Base-by-base conservation (phyloP, 2,797 vertebrate species). In the Aratinga solstitialis region DNA sequence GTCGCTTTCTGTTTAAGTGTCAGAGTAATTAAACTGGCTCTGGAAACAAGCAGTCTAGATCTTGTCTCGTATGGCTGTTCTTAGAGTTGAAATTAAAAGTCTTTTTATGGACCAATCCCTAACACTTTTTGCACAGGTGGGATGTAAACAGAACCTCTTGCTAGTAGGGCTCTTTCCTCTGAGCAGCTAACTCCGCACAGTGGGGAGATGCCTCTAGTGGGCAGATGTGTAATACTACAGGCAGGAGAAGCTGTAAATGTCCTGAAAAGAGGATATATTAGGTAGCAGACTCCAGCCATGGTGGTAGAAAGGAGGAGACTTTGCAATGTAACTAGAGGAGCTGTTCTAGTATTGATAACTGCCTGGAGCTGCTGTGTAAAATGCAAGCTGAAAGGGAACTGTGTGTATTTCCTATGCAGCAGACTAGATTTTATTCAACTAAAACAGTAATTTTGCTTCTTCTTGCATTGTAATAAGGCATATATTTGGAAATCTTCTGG, bases 161-260 rank as follows among this genome's bases (percentile, higher is more conserved):
- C 5, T 68, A 15, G 21, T 6, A 56, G 10, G 5, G 26, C 61
- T 89, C 20, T 78, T 67, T 89, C 20, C 32, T 84, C 30, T 68
- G 24, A 75, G 12, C 8, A 34, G 6, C 17, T 65, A 47, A n/a
- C 77, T 65, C 59, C 0, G 1, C 34, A 40, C 2, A 1, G 1
- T 11, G 12, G 7, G 26, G 34, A 82, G 12, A 30, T 56, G n/a
- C 24, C 3, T 48, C 20, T n/a, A 45, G 16, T 82, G 26, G 10
- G 13, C 21, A 79, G 54, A 40, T 9, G 10, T 6, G 38, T 10
- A 8, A 75, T 29, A 38, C 16, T 73, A 63, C 11, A 75, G 13
- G 19, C n/a, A 38, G 34, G 18, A 85, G 16, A 63, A 67, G 3
- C 20, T 29, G 43, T 17, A 8, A 84, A 81, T 17, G 9, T 29